Conservation (phyloP, 2,113 vertebrate species). For the Elanoides forficatus region DNA sequence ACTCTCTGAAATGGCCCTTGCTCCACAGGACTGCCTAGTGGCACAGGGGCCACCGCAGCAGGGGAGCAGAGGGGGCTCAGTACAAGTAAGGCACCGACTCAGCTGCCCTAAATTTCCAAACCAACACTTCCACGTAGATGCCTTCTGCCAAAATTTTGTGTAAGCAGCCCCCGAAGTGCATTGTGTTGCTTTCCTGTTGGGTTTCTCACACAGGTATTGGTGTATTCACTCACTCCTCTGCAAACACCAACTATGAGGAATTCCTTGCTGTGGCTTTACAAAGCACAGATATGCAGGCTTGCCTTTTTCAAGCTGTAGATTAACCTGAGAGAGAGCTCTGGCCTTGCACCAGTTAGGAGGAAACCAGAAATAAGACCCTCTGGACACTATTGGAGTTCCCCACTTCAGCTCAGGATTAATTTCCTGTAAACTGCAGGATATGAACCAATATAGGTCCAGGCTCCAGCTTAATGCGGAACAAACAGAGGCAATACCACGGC, state of each 20-base stretch:
- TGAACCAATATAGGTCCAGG: background rate
- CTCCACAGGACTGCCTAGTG: background rate
- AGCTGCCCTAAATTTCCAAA: background rate
- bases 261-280: background rate
- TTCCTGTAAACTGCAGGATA: background rate
- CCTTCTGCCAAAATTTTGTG: background rate
- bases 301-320: background rate
- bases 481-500: background rate
- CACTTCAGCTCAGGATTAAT: background rate
- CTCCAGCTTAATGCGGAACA: background rate
- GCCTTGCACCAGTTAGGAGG: background rate
- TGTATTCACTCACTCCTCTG: background rate
- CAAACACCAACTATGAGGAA: background rate
- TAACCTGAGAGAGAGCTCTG: background rate
- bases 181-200: rapidly evolving
- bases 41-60: background rate
- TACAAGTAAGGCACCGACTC: background rate
- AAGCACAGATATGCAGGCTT: background rate
- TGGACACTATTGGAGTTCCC: background rate
- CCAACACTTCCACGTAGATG: background rate
- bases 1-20: background rate
- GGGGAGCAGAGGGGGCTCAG: background rate
- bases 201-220: background rate
- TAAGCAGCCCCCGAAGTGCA: background rate
- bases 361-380: background rate